These are phyloP conservation scores for Callimorpha dominula DNA, from an alignment of 2,888 invertebrate species.

Conservation along the genomic window DNA sequence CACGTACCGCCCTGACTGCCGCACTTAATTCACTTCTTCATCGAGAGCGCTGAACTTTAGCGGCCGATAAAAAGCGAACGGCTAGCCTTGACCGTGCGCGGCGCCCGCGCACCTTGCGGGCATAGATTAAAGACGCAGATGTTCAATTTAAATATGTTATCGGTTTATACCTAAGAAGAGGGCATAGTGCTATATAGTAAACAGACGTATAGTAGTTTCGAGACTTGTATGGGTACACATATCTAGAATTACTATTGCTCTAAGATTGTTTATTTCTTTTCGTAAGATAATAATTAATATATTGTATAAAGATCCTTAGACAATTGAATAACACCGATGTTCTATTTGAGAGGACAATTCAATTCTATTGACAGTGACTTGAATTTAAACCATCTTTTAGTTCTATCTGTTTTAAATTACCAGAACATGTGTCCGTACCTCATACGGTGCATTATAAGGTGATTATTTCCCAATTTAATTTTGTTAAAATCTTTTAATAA, in stretches of 20 bases:
- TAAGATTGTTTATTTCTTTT: no score
- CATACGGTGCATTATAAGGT: no score
- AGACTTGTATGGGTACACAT: not conserved
- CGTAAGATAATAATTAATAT: no score
- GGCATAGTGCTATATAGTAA: not conserved
- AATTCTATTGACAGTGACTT: not conserved
- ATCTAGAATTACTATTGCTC: no score
- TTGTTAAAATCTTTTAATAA: no score
- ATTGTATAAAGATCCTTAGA: no score
- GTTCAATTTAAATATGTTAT: not conserved
- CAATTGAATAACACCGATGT: not conserved
- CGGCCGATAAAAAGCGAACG: conserved; percentile 75
- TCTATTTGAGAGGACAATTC: not conserved
- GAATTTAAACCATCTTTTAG: not conserved
- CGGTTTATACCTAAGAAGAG: conserved; percentile 1
- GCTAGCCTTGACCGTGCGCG: conserved; percentile 81
- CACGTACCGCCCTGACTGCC: conserved; percentile 29
- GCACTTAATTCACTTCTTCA: conserved; percentile 48
- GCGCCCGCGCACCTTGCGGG: conserved; percentile 53
- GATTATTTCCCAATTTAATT: no score
- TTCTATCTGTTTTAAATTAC: no score
- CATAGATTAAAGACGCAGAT: conserved; percentile 17
- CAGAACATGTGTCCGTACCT: no score
- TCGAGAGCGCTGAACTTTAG: conserved; percentile 80
- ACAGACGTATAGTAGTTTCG: not conserved